Evolutionary conservation across 2,797 vertebrate genomes (phyloP).

Genomic region (Enteromius treurensis): DNA sequence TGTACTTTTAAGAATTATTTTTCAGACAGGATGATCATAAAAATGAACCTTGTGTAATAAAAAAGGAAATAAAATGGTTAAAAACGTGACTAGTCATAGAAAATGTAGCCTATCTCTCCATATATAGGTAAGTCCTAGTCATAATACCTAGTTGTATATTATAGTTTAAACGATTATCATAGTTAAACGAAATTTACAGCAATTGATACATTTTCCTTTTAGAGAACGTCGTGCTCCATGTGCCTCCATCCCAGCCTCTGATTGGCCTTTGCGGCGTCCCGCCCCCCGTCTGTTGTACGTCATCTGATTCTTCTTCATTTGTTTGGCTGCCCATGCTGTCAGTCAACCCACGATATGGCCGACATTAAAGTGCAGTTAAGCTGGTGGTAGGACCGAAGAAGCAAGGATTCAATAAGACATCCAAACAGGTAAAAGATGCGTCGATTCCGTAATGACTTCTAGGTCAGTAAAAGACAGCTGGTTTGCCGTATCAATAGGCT

Average conservation of each 20-base stretch:
- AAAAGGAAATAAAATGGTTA: neutral
- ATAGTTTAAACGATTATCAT: neutral
- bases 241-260: neutral
- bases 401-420: constrained; percentile 69
- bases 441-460: neutral
- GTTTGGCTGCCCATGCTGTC: constrained; percentile 66
- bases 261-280: constrained; percentile 25
- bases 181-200: neutral
- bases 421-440: constrained; percentile 69
- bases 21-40: neutral
- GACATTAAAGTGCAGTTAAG: constrained; percentile 73
- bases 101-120: neutral
- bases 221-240: neutral
- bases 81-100: neutral
- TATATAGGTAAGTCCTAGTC: neutral
- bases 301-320: constrained; percentile 66
- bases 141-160: neutral
- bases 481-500: neutral
- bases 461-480: neutral
- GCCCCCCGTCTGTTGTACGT: constrained; percentile 48
- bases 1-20: neutral
- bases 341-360: constrained; percentile 74
- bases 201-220: neutral
- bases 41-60: neutral
- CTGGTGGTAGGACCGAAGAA: constrained; percentile 66